Base-by-base conservation (phyloP, 2,797 vertebrate genomes). In the Synanceia verrucosa region DNA sequence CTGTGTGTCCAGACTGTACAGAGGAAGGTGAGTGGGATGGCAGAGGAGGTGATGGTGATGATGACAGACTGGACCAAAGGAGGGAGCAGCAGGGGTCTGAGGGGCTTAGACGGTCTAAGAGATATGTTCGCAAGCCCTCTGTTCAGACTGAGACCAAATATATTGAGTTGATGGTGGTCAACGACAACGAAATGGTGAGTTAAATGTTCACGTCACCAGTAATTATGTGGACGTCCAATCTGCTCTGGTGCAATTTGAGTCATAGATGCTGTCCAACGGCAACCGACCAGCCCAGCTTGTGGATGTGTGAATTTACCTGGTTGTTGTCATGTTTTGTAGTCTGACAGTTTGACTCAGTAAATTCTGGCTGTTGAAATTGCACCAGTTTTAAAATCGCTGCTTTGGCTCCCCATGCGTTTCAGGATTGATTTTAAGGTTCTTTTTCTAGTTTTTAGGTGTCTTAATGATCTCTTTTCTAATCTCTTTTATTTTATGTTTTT, bases 71-170 rank as follows among this genome's bases (percentile, higher is more conserved):
- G 8, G 78, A 84, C 51, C 88, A 64, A 85, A 67, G 6, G 39
- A 81, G 29, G 52, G 76, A 84, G 52, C 64, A 76, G 73, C 86
- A 79, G 70, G 65, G 12, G 52, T 79, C 89, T 7, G 86, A 72
- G 19, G 75, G 48, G 26, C 89, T 93, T 78, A 92, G 70, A 63
- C 79, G 94, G 67, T 84, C 88, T 70, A 94, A 93, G 85, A 89
- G 93, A 76, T 91, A 79, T 23, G 86, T 86, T 29, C 89, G 90
- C 65, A 95, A 94, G 52, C 96, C 95, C 76, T 96, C 97, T 0
- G 96, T 98, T 37, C 96, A 97, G 89, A 96, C 95, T 1, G 98
- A 99, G 94, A 99, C 97, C 92, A 99, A 99, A 92, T 98, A 98
- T 47, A 95, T 99, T 34, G 97, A 99, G 90, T 88, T 99, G 91